Conservation (phyloP, 1,140 invertebrate species). For the Trachymyrmex septentrionalis region DNA sequence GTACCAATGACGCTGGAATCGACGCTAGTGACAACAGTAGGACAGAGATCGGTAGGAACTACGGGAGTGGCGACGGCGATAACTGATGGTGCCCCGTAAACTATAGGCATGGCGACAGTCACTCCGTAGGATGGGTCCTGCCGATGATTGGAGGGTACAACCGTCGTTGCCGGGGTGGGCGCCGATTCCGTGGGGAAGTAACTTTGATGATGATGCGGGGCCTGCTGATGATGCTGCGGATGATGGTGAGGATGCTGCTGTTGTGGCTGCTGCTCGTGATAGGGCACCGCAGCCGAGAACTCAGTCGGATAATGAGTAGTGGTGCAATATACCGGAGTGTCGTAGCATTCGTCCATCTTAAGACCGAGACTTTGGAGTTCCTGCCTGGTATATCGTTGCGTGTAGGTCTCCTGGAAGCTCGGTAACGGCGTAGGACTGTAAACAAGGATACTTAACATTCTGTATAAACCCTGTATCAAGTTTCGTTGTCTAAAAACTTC, state of each 20-base stretch:
- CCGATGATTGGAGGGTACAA: conserved; percentile 77
- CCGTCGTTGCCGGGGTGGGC: conserved; percentile 73
- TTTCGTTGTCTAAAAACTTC: background rate
- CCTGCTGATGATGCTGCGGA: conserved; percentile 73
- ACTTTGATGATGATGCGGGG: conserved; percentile 75
- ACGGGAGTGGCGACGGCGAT: conserved; percentile 73
- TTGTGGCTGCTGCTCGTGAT: conserved; percentile 88
- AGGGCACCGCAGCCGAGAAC: conserved; percentile 86
- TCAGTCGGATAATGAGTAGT: conserved; percentile 87
- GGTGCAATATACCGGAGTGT: conserved; percentile 85
- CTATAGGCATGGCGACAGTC: conserved; percentile 78
- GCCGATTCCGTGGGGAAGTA: conserved; percentile 80
- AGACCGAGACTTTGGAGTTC: conserved; percentile 88
- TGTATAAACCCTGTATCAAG: background rate
- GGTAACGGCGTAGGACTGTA: conserved; percentile 90
- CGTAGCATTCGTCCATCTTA: conserved; percentile 93
- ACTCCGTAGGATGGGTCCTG: conserved; percentile 77
- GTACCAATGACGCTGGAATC: conserved; percentile 79
- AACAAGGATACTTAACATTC: background rate
- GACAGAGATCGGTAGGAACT: conserved; percentile 85
- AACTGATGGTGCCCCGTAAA: conserved; percentile 79
- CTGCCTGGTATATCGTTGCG: conserved; percentile 88
- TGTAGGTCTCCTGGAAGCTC: conserved; percentile 95
- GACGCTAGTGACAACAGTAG: conserved; percentile 87
- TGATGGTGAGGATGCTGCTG: conserved; percentile 79